phyloP scores from a whole-genome alignment of 2,797 vertebrate species.

The Myotis vivesi region DNA sequence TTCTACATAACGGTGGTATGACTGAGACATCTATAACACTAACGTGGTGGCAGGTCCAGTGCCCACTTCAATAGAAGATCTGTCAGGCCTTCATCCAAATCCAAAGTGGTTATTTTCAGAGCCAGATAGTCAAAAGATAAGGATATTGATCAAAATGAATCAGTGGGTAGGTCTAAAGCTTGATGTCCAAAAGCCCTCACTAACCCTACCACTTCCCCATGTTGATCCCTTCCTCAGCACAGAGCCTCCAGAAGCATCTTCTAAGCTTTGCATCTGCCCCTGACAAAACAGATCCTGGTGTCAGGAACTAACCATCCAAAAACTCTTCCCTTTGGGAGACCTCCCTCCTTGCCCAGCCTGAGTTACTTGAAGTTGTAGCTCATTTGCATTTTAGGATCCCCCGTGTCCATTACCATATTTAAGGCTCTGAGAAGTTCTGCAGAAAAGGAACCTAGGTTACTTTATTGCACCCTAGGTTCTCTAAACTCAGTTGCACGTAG shows the following conservation, averaged over 20 bases:
- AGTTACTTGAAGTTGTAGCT: neutral
- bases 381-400: neutral
- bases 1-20: neutral
- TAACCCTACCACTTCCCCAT: neutral
- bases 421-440: conserved; percentile 30
- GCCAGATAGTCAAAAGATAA: neutral
- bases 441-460: neutral
- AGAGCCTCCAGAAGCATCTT: neutral
- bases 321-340: neutral
- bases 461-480: neutral
- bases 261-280: neutral
- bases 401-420: neutral
- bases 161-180: neutral
- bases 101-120: neutral
- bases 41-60: neutral
- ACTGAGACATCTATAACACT: neutral
- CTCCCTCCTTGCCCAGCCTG: neutral
- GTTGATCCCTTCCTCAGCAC: neutral
- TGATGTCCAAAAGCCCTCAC: neutral
- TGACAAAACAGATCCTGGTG: neutral
- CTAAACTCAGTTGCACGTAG: neutral
- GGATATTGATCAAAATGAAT: neutral
- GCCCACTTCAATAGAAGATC: neutral
- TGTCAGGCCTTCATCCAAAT: neutral
- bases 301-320: neutral